phyloP scores from a whole-genome alignment of 2,113 vertebrate species.

The Xiphophorus maculatus region DNA sequence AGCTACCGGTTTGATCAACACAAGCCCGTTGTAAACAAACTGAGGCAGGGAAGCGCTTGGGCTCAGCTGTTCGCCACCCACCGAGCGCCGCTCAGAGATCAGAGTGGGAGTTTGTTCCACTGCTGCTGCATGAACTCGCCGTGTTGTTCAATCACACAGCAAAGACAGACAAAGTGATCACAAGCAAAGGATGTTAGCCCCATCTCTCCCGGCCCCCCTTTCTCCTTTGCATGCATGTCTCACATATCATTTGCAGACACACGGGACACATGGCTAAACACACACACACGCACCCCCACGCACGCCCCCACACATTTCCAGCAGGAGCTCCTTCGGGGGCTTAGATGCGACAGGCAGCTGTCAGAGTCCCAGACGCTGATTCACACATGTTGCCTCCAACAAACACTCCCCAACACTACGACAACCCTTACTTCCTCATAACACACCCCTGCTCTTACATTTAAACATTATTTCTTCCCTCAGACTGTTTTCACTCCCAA shows the following conservation, averaged over 20 bases:
- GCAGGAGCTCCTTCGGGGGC: slow-evolving; percentile 52
- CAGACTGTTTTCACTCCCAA: slow-evolving; percentile 21
- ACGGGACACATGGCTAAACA: too few relatives aligned
- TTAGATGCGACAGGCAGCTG: slow-evolving; percentile 75
- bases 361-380: slow-evolving; percentile 65
- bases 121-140: neutral
- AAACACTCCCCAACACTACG: neutral
- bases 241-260: too few relatives aligned
- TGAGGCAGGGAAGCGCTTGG: too few relatives aligned
- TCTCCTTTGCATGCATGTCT: too few relatives aligned
- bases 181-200: too few relatives aligned
- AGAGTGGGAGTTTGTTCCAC: slow-evolving; percentile 22
- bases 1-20: neutral
- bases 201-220: too few relatives aligned
- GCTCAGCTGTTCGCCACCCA: neutral
- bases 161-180: slow-evolving; percentile 10
- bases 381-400: slow-evolving; percentile 37
- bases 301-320: too few relatives aligned
- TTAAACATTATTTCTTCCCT: neutral
- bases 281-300: too few relatives aligned
- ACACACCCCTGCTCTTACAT: too few relatives aligned
- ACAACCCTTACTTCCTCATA: too few relatives aligned
- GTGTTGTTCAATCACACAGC: slow-evolving; percentile 24
- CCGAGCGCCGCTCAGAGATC: slow-evolving; percentile 14
- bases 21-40: too few relatives aligned